A percentile compares a stretch with the other conserved stretches of the same genome.
Evolutionary conservation across 1,140 invertebrate species (phyloP).

Genomic region (Dryas iulia): DNA sequence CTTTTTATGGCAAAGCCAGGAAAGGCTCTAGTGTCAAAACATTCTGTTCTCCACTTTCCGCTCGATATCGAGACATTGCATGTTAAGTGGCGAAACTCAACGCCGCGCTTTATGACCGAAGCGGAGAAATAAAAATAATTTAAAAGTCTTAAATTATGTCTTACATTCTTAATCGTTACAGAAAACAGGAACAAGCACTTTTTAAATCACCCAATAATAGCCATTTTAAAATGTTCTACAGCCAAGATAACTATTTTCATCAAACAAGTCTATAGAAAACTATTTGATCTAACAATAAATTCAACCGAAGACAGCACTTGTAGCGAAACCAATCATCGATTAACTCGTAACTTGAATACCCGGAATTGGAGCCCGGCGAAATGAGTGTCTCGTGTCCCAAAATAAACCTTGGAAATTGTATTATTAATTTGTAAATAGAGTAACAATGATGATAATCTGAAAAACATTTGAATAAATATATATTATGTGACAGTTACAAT

Average conservation of each 20-base stretch:
- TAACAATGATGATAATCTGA: too few relatives aligned
- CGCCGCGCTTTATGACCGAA: too few relatives aligned
- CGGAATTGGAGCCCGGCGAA: not conserved
- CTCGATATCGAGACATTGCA: too few relatives aligned
- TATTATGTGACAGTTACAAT: too few relatives aligned
- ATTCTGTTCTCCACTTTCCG: too few relatives aligned
- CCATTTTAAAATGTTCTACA: not conserved
- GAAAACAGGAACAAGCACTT: not conserved
- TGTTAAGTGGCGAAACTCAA: too few relatives aligned
- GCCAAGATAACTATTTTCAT: not conserved
- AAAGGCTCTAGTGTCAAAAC: too few relatives aligned
- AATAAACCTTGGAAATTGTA: not conserved
- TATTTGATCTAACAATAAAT: not conserved
- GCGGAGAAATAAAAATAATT: too few relatives aligned
- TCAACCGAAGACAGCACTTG: not conserved
- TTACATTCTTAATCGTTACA: too few relatives aligned
- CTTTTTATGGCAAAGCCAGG: too few relatives aligned
- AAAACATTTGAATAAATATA: too few relatives aligned
- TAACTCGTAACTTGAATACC: conserved; percentile 1
- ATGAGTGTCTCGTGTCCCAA: not conserved
- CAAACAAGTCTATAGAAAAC: conserved; percentile 1
- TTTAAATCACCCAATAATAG: not conserved
- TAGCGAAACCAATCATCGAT: conserved; percentile 9
- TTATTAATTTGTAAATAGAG: not conserved
- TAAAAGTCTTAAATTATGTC: too few relatives aligned